Conservation (phyloP, 2,888 invertebrate genomes). For the Panorpa germanica region DNA sequence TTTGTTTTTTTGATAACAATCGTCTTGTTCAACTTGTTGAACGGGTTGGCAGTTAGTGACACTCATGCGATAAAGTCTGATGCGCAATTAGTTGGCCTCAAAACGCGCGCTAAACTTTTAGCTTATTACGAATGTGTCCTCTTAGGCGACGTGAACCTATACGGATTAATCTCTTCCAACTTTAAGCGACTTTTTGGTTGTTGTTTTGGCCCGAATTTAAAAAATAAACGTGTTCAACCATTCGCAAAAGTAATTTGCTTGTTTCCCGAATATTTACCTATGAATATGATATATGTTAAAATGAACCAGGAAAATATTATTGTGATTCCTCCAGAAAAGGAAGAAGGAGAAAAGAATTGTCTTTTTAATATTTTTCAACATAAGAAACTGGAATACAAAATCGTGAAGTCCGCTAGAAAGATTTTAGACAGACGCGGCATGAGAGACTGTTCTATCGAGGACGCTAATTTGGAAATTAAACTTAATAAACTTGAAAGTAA, state of each 20-base stretch:
- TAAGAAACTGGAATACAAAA: no score
- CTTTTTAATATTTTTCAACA: no score
- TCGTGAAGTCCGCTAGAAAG: no score
- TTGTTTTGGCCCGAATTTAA: no score
- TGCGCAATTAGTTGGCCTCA: constrained; percentile 59
- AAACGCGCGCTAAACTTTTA: constrained; percentile 50
- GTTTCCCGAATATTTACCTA: constrained; percentile 44
- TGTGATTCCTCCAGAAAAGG: no score
- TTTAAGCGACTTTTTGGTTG: no score
- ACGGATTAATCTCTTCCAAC: no score
- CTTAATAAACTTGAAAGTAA: no score
- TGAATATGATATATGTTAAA: constrained; percentile 41
- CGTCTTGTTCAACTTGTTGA: constrained; percentile 63
- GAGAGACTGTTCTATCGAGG: no score
- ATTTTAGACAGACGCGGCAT: no score
- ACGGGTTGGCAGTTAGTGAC: constrained; percentile 72
- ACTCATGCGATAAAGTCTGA: constrained; percentile 61
- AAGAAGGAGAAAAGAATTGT: no score
- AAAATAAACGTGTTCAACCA: constrained; percentile 26
- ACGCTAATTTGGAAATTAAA: no score
- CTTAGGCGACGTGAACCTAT: constrained; percentile 38
- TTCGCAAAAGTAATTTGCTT: constrained; percentile 39
- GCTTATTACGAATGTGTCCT: constrained; percentile 55
- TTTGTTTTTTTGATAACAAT: constrained; percentile 73
- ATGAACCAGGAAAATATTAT: constrained; percentile 44